These are phyloP conservation scores for Melanotus villosus DNA, from an alignment of 2,888 invertebrate species.

Conservation along the genomic window DNA sequence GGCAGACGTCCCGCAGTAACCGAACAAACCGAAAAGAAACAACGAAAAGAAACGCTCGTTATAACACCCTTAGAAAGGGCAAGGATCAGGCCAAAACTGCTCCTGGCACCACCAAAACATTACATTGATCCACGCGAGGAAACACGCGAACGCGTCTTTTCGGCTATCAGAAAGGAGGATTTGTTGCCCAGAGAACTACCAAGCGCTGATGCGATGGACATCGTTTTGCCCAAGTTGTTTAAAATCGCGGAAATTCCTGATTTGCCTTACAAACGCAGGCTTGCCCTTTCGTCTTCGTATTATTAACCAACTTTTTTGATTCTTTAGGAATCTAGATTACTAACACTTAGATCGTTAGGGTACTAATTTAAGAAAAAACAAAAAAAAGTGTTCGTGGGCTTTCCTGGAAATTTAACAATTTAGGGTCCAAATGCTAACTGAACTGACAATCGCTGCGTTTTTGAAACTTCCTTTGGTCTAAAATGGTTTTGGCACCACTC, in stretches of 20 bases:
- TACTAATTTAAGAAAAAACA: not conserved
- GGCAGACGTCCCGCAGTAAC: conserved; percentile 72
- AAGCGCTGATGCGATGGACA: conserved; percentile 74
- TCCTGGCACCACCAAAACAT: conserved; percentile 75
- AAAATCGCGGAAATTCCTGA: conserved; percentile 68
- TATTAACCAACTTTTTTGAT: conserved; percentile 20
- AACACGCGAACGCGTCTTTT: conserved; percentile 76
- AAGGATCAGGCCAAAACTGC: conserved; percentile 74
- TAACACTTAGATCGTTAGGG: not conserved
- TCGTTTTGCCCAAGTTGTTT: conserved; percentile 76
- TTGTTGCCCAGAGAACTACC: conserved; percentile 64
- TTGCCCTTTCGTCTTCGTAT: conserved; percentile 67
- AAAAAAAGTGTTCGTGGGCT: not conserved
- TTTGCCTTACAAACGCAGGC: conserved; percentile 68
- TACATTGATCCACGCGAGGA: conserved; percentile 79
- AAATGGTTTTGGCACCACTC: too few relatives aligned
- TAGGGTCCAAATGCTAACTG: too few relatives aligned
- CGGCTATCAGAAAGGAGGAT: conserved; percentile 73
- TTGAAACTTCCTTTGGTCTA: too few relatives aligned
- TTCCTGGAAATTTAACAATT: not conserved
- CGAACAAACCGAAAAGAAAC: conserved; percentile 54
- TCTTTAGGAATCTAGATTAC: not conserved
- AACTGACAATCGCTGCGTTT: too few relatives aligned
- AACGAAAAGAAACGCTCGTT: conserved; percentile 64
- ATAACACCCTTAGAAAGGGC: conserved; percentile 74